These are phyloP conservation scores for Lytechinus variegatus DNA, from an alignment of 35 echinoderm and acorn worm species.

Conservation along the genomic window DNA sequence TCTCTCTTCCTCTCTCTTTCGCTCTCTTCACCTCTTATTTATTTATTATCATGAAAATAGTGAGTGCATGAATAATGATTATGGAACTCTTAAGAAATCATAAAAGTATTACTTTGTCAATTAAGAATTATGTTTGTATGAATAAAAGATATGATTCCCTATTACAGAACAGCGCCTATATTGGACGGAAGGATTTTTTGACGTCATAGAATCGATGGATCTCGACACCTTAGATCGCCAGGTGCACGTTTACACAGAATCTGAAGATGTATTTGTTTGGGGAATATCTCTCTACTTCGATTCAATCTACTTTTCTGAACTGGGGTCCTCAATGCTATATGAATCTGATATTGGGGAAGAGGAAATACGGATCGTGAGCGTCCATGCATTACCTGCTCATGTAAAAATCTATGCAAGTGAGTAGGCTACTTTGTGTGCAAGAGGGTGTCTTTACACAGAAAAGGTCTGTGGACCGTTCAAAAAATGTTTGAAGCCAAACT, in stretches of 20 bases:
- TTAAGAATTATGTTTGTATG: too few relatives aligned
- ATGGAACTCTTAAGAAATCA: too few relatives aligned
- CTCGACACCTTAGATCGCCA: neutral
- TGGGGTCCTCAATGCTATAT: neutral
- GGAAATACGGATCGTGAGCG: neutral
- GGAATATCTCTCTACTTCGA: neutral
- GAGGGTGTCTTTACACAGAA: too few relatives aligned
- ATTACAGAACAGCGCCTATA: neutral
- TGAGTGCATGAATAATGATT: too few relatives aligned
- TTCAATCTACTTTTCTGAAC: neutral
- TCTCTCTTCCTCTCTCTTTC: too few relatives aligned
- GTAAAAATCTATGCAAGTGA: neutral
- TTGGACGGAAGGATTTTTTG: neutral
- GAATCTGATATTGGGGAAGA: neutral
- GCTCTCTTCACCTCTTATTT: too few relatives aligned
- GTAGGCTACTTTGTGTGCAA: neutral
- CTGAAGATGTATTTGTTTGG: neutral
- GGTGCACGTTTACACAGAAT: neutral
- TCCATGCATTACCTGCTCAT: neutral
- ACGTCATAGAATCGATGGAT: neutral
- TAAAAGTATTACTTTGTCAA: too few relatives aligned
- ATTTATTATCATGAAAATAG: too few relatives aligned
- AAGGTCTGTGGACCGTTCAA: too few relatives aligned
- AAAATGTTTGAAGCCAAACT: too few relatives aligned
- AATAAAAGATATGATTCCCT: too few relatives aligned